Base-by-base conservation (phyloP, 64 coral and sea anemone genomes). In the Stichodactyla mertensii region DNA sequence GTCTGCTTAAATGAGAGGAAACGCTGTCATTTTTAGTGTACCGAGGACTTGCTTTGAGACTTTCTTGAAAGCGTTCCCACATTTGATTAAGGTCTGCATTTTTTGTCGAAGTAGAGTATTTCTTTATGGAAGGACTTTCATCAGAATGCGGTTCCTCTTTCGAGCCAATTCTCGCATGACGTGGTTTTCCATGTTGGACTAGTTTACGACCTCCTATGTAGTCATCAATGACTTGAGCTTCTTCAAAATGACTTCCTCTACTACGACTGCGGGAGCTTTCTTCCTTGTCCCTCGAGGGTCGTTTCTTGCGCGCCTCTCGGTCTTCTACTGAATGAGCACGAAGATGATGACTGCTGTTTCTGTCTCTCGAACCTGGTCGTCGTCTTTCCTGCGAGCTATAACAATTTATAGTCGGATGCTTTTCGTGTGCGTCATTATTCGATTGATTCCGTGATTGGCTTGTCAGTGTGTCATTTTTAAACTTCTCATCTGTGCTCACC, bases 1-100 rank as follows among this genome's bases (percentile, higher is more conserved):
- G 83, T n/a, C 83, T 26, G 57, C 60, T 64, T 15, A 85, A 55
- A 59, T 85, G 83, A 18, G 83, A 85, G 22, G 83, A 85, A 0
- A 85, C 57, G 56, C 70, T 88, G 23, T 51, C 79, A 6, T 23
- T 51, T 18, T 16, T 57, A 16, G 55, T 52, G 16, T 55, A 52
- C 5, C 87, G 23, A 52, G 87, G 58, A 57, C 79, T 88, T 15
- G 77, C 60, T 10, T 52, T 61, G 24, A 88, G 52, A 16, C 77
- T 79, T 53, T 88, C 77, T 55, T 88, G 87, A 55, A 82, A 88
- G 16, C 87, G 77, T n/a, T 88, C 78, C 87, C 87, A 88, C 77
- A 88, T 81, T 10, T 88, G 77, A 79, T 82, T 88, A 52, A 88
- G 57, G 52, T 88, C 87, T 52, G 62, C 31, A 55, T 24, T 85